Base-by-base conservation (phyloP, 2,797 vertebrate genomes). In the Catostomus latipinnis region DNA sequence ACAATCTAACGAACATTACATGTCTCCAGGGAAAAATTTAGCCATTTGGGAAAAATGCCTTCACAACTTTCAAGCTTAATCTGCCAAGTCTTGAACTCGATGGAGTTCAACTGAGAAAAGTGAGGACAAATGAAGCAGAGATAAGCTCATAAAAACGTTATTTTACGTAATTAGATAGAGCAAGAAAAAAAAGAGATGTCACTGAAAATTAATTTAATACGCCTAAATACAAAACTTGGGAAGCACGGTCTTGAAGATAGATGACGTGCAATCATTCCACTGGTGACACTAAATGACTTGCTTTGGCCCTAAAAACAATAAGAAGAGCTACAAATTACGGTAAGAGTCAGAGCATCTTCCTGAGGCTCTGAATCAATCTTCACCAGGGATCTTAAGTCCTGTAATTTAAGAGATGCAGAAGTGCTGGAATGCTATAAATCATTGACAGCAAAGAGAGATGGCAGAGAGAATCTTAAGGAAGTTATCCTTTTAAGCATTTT, bases 381-480 rank as follows among this genome's bases (percentile, higher is more conserved):
- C 92, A 93, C 91, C 89, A 79, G 89, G 86, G 87, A 92, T 90
- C 91, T 85, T 87, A 88, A 88, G 91, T 93, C 93, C 92, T 94
- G 92, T 94, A 93, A 94, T 95, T 94, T 93, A 92, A 93, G 90
- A 92, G 91, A 93, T 81, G 84, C 85, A 89, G 68, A 82, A 86
- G 88, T 56, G 83, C 84, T 88, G 90, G 91, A 94, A 92, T 90
- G 92, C 89, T 89, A 93, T 94, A 94, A 94, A 95, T 95, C 91
- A 88, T 86, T 77, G 70, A 83, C 70, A 71, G 84, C 72, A 71
- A 82, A 71, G 49, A 69, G 68, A 76, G 61, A 57, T 46, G 73
- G 68, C 75, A 53, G 80, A 72, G 80, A 72, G 77, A 76, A 81
- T 76, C 75, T 84, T 81, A 76, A 68, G 80, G 79, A 81, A 84